Percentiles rank a stretch among this genome's conserved stretches.
Evolutionary conservation across 92 coral and sea anemone species (phyloP).

Genomic region (Siderastrea radians): DNA sequence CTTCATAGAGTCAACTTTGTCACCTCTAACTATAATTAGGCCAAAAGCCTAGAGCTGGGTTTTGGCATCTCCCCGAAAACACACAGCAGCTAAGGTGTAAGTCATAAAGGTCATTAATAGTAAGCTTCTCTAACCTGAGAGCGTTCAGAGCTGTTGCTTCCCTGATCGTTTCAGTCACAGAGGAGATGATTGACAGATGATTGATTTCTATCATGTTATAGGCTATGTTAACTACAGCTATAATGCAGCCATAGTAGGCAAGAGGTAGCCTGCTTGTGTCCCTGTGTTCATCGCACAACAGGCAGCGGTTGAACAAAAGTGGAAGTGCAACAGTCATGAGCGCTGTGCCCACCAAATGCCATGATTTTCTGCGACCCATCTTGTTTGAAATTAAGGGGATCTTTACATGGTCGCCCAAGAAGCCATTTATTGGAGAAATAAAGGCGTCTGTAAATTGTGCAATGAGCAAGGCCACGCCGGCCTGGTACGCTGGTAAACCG

Average conservation of each 20-base stretch:
- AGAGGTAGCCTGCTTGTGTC: conserved; percentile 36
- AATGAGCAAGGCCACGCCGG: conserved; percentile 61
- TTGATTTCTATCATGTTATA: conserved; percentile 66
- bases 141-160: conserved; percentile 67
- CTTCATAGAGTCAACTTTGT: no score
- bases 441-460: conserved; percentile 67
- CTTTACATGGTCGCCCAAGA: conserved; percentile 54
- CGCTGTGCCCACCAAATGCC: conserved; percentile 71
- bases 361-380: conserved; percentile 70
- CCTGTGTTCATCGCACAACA: conserved; percentile 41
- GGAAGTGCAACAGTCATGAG: conserved; percentile 50
- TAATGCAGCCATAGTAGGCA: conserved; percentile 20
- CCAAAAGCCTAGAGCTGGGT: no score
- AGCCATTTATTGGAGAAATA: conserved; percentile 55
- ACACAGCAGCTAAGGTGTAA: no score
- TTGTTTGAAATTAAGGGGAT: conserved; percentile 56
- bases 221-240: conserved; percentile 33
- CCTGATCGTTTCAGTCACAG: conserved; percentile 32
- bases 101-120: background rate
- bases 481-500: conserved; percentile 55
- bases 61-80: background rate
- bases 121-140: conserved; percentile 41
- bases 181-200: conserved; percentile 66
- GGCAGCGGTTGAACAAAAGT: conserved; percentile 63
- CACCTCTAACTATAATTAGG: no score